Evolutionary conservation across 2,888 invertebrate genomes (phyloP).

Genomic region (Bhutanitis thaidina): DNA sequence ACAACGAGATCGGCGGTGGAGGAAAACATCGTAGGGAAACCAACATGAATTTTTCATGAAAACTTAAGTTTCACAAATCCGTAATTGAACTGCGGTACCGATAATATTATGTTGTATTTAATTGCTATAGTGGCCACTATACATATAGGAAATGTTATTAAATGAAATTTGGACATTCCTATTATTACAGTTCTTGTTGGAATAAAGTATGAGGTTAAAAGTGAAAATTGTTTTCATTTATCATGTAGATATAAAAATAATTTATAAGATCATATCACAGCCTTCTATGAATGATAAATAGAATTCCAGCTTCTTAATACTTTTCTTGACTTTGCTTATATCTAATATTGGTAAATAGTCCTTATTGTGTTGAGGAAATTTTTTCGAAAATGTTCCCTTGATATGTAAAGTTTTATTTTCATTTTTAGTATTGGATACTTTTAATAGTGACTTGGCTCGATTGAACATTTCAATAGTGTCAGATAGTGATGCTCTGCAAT

Average conservation of each 20-base stretch:
- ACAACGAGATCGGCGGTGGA: no score
- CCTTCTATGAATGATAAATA: constrained; percentile 83
- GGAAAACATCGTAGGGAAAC: no score
- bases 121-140: no score
- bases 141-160: neutral
- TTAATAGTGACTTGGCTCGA: constrained; percentile 52
- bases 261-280: constrained; percentile 37
- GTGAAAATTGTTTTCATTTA: constrained; percentile 30
- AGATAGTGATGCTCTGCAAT: constrained; percentile 83
- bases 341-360: constrained; percentile 73
- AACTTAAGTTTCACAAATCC: no score
- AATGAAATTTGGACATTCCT: constrained; percentile 61
- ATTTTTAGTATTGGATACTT: constrained; percentile 30
- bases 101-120: no score
- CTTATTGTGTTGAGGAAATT: constrained; percentile 75
- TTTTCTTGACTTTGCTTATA: constrained; percentile 72
- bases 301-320: constrained; percentile 85
- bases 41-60: no score
- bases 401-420: constrained; percentile 25
- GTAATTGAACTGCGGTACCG: no score
- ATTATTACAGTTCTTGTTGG: constrained; percentile 51
- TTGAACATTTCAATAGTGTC: constrained; percentile 80
- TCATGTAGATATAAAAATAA: neutral
- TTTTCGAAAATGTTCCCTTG: constrained; percentile 70
- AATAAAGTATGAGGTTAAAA: constrained; percentile 59